Conservation (phyloP, 2,797 vertebrate species). For the Pseudochirops corinnae region DNA sequence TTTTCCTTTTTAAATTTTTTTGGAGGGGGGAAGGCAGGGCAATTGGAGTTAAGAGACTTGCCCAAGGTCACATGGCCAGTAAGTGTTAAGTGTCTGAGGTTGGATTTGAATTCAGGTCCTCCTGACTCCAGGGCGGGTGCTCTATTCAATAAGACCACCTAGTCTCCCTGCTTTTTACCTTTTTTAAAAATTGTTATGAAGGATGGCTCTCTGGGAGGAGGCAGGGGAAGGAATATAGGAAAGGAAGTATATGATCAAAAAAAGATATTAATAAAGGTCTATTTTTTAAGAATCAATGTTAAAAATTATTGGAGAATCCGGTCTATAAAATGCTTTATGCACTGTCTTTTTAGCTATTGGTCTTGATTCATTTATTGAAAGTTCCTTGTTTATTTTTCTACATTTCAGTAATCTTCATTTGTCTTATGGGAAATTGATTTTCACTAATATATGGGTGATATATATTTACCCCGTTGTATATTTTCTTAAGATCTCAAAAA, state of each 20-base stretch:
- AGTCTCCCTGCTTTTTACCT: no score
- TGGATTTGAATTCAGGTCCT: no score
- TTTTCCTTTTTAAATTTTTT: neutral
- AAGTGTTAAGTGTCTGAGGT: no score
- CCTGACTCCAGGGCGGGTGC: no score
- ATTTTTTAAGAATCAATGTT: neutral
- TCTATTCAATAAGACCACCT: no score
- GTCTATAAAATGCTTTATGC: slow-evolving; percentile 24
- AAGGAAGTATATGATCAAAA: neutral
- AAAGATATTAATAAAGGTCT: neutral
- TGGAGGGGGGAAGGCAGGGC: no score
- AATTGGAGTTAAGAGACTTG: no score
- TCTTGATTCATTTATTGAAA: slow-evolving; percentile 29
- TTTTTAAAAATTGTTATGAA: neutral
- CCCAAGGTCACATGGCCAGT: no score
- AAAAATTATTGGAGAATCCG: slow-evolving; percentile 13
- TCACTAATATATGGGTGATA: neutral
- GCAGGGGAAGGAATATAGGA: neutral
- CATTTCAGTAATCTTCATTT: slow-evolving; percentile 68
- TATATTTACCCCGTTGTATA: slow-evolving; percentile 22
- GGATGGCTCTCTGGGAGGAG: neutral
- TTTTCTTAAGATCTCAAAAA: slow-evolving; percentile 11
- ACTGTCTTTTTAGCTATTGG: slow-evolving; percentile 27
- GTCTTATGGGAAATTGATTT: slow-evolving; percentile 63
- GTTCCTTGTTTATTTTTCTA: slow-evolving; percentile 46